phyloP scores from a whole-genome alignment of 2,113 vertebrate genomes.

The Pachyramphus minor region DNA sequence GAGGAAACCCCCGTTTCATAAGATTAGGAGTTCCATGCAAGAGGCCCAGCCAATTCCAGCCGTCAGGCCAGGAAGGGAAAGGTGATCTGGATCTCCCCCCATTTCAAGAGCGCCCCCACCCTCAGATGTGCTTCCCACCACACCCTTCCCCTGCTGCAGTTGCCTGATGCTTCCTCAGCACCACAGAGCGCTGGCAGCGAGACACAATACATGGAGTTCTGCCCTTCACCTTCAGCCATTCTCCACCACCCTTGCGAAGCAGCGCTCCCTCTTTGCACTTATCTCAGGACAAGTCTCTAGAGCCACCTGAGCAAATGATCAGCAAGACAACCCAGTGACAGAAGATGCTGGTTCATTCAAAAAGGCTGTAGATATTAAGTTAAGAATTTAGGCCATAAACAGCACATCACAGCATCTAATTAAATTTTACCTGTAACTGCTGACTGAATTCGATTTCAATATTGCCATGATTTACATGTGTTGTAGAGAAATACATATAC shows the following conservation, averaged over 20 bases:
- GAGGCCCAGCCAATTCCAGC: neutral
- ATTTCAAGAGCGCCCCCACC: accelerated
- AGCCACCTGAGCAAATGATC: neutral
- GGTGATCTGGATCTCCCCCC: neutral
- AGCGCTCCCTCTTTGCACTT: too few species aligned
- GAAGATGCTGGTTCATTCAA: neutral
- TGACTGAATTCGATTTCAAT: neutral
- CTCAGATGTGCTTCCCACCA: neutral
- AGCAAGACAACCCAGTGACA: neutral
- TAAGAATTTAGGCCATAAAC: neutral
- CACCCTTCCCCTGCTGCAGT: neutral
- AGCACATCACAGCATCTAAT: neutral
- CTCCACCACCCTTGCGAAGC: neutral
- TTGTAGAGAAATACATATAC: neutral
- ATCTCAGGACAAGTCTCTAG: neutral
- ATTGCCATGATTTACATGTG: neutral
- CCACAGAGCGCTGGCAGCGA: neutral
- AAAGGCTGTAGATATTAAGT: neutral
- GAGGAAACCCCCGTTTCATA: neutral
- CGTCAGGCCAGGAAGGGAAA: neutral
- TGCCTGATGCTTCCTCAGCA: neutral
- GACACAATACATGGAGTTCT: accelerated
- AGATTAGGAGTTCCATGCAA: neutral
- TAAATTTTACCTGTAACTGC: neutral
- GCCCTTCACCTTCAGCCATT: neutral